These are phyloP conservation scores for Scolopax mira DNA, from an alignment of 2,113 vertebrate species.

Conservation along the genomic window DNA sequence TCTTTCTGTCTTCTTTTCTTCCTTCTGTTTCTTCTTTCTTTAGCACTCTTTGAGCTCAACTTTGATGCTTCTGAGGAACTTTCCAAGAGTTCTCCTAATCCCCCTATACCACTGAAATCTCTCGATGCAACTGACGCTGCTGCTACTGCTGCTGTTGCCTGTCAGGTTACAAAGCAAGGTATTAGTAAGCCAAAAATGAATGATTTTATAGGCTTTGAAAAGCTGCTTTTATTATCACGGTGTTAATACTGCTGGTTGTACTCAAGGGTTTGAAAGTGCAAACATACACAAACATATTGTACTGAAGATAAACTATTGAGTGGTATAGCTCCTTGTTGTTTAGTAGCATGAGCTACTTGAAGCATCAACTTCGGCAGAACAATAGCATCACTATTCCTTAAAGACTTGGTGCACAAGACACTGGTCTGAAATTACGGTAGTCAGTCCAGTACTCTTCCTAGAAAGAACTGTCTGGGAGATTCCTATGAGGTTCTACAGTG, in stretches of 20 bases:
- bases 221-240: background rate
- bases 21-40: constrained; percentile 91
- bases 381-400: background rate
- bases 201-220: background rate
- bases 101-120: constrained; percentile 78
- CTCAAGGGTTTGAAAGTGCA: background rate
- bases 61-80: constrained; percentile 92
- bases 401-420: background rate
- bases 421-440: background rate
- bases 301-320: background rate
- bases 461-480: background rate
- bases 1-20: constrained; percentile 87
- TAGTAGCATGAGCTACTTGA: background rate
- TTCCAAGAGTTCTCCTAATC: constrained; percentile 81
- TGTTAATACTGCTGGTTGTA: background rate
- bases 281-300: background rate
- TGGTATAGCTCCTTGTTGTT: background rate
- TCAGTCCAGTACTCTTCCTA: background rate
- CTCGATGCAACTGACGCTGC: constrained; percentile 79
- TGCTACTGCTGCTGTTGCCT: constrained; percentile 80
- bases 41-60: constrained; percentile 96
- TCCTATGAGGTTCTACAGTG: background rate
- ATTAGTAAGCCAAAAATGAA: background rate
- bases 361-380: background rate
- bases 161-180: constrained; percentile 41